Evolutionary conservation across 2,888 invertebrate genomes (phyloP).

Genomic region (Scaeva pyrastri): DNA sequence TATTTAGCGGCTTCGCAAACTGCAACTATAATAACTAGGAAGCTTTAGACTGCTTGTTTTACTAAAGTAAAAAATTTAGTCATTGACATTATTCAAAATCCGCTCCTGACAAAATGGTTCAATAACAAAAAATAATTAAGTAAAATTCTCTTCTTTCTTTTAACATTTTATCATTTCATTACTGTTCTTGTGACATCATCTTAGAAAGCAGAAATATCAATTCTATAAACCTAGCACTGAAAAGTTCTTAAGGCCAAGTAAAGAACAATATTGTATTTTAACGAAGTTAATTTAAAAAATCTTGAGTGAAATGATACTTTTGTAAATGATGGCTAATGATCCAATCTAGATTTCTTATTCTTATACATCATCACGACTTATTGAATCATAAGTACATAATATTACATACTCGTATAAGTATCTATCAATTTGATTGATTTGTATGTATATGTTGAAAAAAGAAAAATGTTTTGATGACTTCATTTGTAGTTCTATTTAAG

Average conservation of each 20-base stretch:
- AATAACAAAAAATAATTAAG: neutral
- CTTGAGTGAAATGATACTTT: neutral
- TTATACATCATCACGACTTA: neutral
- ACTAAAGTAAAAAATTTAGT: too few species aligned
- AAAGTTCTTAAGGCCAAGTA: neutral
- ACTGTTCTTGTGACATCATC: conserved; percentile 24
- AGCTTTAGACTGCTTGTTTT: too few species aligned
- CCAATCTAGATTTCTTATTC: neutral
- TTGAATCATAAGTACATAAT: conserved; percentile 8
- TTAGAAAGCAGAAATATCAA: neutral
- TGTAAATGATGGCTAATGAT: conserved; percentile 1
- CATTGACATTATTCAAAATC: neutral
- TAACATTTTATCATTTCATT: neutral
- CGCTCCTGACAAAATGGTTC: conserved; percentile 11
- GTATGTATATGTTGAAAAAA: conserved; percentile 6
- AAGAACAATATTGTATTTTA: neutral
- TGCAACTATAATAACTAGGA: too few species aligned
- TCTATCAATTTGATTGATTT: conserved; percentile 17
- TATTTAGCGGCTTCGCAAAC: too few species aligned
- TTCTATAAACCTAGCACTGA: too few species aligned
- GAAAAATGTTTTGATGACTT: conserved; percentile 4
- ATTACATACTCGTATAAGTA: too few species aligned
- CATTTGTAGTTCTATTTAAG: conserved; percentile 3
- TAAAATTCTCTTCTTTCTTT: neutral
- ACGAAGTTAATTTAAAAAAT: conserved; percentile 23